phyloP scores from a whole-genome alignment of 1,140 invertebrate species.

The Drosophila ficusphila region DNA sequence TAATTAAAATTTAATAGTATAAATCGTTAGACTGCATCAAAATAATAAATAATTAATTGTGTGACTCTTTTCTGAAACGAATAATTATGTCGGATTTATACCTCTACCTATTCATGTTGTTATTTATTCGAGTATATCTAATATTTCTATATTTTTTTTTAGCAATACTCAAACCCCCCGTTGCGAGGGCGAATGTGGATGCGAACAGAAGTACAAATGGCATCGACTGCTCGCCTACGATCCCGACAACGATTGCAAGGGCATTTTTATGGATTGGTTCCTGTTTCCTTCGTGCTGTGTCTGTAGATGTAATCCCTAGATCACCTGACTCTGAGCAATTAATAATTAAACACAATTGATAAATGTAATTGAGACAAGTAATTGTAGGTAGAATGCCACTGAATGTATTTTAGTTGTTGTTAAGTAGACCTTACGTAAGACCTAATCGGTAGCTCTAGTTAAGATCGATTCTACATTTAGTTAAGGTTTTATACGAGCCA shows the following conservation, averaged over 20 bases:
- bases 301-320: conserved; percentile 90
- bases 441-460: conserved; percentile 42
- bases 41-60: too few species aligned
- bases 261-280: conserved; percentile 98
- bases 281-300: conserved; percentile 96
- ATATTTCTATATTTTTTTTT: conserved; percentile 3
- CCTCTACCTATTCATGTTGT: background rate
- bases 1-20: background rate
- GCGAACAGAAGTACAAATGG: conserved; percentile 96
- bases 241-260: conserved; percentile 96
- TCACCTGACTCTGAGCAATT: conserved; percentile 26
- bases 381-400: conserved; percentile 69
- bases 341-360: conserved; percentile 27
- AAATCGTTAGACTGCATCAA: too few species aligned
- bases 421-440: conserved; percentile 55
- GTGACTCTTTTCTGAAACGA: too few species aligned
- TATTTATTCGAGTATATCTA: background rate
- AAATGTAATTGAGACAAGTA: conserved; percentile 40
- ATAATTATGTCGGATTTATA: background rate
- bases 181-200: conserved; percentile 93
- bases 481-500: conserved; percentile 70
- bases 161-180: conserved; percentile 92
- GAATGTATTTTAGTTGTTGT: conserved; percentile 81
- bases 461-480: conserved; percentile 39
- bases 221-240: conserved; percentile 95